These are phyloP conservation scores for Drosophila arawakana DNA, from an alignment of 1,140 invertebrate species.

Conservation along the genomic window DNA sequence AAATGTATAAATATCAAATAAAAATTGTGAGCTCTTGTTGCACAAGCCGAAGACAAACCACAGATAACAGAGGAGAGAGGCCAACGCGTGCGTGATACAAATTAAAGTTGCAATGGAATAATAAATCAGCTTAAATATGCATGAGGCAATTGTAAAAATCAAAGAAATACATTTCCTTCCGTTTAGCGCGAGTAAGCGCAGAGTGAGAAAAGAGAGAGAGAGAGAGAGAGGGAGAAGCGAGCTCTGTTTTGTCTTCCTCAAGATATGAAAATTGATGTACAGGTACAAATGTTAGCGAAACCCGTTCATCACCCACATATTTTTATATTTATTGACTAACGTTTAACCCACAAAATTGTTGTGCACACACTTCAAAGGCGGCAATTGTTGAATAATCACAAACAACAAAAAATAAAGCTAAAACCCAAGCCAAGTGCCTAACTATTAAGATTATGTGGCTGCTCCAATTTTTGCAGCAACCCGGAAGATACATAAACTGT, in stretches of 20 bases:
- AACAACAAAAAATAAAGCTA: background rate
- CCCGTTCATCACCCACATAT: slow-evolving; percentile 38
- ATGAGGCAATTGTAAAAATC: slow-evolving; percentile 42
- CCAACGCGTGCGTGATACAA: slow-evolving; percentile 64
- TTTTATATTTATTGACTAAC: background rate
- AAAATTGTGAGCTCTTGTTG: slow-evolving; percentile 37
- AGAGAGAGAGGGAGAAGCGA: slow-evolving; percentile 13
- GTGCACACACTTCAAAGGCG: slow-evolving; percentile 52
- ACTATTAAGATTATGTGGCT: slow-evolving; percentile 47
- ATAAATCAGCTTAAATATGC: slow-evolving; percentile 79
- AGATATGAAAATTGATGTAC: slow-evolving; percentile 22
- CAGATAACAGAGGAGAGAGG: slow-evolving; percentile 19
- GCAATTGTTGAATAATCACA: slow-evolving; percentile 9
- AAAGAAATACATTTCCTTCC: slow-evolving; percentile 75
- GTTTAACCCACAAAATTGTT: slow-evolving; percentile 51
- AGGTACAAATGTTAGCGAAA: background rate
- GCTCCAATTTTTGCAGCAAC: slow-evolving; percentile 56
- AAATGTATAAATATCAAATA: slow-evolving; percentile 50
- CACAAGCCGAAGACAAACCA: slow-evolving; percentile 48
- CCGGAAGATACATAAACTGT: slow-evolving; percentile 63
- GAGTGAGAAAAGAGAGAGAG: slow-evolving; percentile 12
- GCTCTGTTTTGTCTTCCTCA: slow-evolving; percentile 53
- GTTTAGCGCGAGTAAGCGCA: slow-evolving; percentile 37
- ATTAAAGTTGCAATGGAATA: slow-evolving; percentile 73
- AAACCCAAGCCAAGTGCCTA: slow-evolving; percentile 13